phyloP scores from a whole-genome alignment of 2,113 vertebrate species.

The Anoplopoma fimbria region DNA sequence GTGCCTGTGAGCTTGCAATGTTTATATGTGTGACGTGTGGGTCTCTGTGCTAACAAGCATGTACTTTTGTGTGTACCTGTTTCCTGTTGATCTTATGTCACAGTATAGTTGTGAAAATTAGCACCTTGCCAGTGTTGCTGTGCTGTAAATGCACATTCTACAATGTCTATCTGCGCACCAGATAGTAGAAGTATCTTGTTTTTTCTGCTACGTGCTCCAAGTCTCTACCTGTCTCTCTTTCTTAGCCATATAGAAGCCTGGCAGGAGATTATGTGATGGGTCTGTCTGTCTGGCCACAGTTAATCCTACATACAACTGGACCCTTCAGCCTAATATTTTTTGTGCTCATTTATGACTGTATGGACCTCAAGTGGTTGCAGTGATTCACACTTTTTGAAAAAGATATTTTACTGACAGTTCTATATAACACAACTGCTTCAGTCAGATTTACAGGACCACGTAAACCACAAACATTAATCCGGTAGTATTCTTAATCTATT shows the following conservation, averaged over 20 bases:
- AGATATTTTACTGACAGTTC: neutral
- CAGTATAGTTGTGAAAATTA: neutral
- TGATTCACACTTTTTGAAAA: neutral
- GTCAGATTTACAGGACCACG: neutral
- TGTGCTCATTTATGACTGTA: neutral
- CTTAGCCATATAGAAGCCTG: neutral
- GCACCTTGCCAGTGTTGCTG: neutral
- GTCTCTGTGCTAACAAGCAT: neutral
- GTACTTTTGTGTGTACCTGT: neutral
- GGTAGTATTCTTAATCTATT: neutral
- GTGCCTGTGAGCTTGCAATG: neutral
- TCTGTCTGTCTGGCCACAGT: neutral
- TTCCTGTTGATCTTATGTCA: neutral
- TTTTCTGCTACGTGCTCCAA: neutral
- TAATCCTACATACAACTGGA: neutral
- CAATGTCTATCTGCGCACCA: conserved; percentile 30
- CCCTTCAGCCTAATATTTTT: neutral
- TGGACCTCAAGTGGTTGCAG: neutral
- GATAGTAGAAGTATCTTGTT: conserved; percentile 31
- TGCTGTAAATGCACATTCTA: conserved; percentile 55
- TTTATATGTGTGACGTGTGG: neutral
- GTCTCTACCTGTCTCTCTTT: neutral
- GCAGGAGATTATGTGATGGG: neutral
- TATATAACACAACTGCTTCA: neutral
- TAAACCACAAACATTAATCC: neutral